These are phyloP conservation scores for Helicolenus hilgendorfi DNA, from an alignment of 2,797 vertebrate species.

Conservation along the genomic window DNA sequence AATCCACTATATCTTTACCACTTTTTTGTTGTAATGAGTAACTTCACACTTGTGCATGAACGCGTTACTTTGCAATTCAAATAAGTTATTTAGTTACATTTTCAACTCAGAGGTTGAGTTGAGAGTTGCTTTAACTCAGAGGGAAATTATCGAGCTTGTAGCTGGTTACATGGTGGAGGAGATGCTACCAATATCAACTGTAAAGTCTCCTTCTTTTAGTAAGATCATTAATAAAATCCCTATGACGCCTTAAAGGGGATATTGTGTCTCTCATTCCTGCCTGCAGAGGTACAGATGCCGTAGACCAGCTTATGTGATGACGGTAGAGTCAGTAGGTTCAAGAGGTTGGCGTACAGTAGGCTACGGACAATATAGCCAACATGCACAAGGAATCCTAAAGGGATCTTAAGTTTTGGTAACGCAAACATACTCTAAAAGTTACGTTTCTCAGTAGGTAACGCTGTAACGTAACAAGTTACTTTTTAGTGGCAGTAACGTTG, in stretches of 20 bases:
- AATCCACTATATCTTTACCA: not conserved
- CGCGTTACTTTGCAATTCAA: not conserved
- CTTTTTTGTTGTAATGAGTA: not conserved
- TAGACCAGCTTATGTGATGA: not conserved
- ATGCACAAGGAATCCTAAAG: not conserved
- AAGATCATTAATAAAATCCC: not conserved
- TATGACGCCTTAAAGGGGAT: fast-evolving
- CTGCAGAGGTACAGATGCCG: not conserved
- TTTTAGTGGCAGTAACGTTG: too few species aligned
- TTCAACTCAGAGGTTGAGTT: not conserved
- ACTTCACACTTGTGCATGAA: too few species aligned
- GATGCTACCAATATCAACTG: not conserved
- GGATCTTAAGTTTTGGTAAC: not conserved
- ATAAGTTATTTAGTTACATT: not conserved
- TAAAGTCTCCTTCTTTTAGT: not conserved
- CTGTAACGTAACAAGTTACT: not conserved
- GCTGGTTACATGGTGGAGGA: not conserved
- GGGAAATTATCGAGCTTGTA: not conserved
- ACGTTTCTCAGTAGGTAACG: fast-evolving
- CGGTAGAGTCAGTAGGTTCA: not conserved
- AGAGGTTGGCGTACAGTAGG: too few species aligned
- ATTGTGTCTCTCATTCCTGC: not conserved
- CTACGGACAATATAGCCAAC: not conserved
- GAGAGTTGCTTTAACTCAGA: not conserved
- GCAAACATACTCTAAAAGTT: not conserved